These are phyloP conservation scores for Peromyscus californicus DNA, from an alignment of 2,113 vertebrate genomes.

Conservation along the genomic window DNA sequence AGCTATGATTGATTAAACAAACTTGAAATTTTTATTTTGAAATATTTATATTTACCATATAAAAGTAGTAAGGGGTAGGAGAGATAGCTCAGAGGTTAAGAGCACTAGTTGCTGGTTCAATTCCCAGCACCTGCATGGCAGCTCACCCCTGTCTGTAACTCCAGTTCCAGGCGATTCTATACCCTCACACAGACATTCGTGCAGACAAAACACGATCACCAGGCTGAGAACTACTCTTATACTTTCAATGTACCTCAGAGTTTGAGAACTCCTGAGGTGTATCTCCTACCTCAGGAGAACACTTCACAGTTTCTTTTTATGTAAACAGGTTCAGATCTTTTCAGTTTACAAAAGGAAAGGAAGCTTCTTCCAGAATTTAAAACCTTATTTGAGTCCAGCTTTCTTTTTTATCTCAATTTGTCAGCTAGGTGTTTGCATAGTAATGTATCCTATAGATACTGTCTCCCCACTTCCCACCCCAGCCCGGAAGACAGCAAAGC, in stretches of 20 bases:
- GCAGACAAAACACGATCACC: not conserved
- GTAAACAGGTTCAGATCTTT: not conserved
- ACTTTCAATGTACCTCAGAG: not conserved
- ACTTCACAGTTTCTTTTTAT: not conserved
- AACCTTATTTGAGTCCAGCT: not conserved
- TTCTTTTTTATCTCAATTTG: not conserved
- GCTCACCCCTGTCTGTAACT: not conserved
- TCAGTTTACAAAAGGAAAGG: not conserved
- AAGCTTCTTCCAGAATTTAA: not conserved
- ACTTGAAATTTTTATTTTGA: slow-evolving; percentile 22
- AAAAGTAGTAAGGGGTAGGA: not conserved
- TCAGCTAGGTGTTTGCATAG: not conserved
- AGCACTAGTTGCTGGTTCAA: not conserved
- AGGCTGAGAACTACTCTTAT: not conserved
- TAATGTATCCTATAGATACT: not conserved
- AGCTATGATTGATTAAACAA: slow-evolving; percentile 34
- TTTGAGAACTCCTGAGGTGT: not conserved
- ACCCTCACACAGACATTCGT: not conserved
- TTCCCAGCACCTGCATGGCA: not conserved
- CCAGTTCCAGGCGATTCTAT: not conserved
- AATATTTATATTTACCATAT: not conserved
- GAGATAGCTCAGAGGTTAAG: not conserved
- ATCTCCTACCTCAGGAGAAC: not conserved
- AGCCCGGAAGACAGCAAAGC: not conserved
- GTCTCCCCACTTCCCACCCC: not conserved